A percentile compares a stretch with the other conserved stretches of the same genome.
Evolutionary conservation across 2,797 vertebrate genomes (phyloP).

Genomic region (Dendrocincla tyrannina): DNA sequence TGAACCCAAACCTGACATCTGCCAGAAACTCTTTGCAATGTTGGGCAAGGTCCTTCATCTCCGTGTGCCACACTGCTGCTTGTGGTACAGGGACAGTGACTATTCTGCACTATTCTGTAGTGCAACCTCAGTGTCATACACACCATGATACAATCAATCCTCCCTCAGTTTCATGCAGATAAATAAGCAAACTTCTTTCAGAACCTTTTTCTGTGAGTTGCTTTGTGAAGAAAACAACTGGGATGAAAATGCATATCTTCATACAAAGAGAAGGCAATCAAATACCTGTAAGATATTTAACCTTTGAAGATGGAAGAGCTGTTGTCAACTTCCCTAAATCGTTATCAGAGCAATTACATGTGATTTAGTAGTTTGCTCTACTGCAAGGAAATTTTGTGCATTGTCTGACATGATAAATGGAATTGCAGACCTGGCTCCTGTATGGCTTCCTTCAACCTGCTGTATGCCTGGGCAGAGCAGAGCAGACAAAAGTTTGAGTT

Average conservation of each 20-base stretch:
- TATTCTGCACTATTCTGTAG: accelerated
- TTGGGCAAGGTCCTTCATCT: not conserved
- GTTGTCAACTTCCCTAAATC: not conserved
- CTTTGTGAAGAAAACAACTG: not conserved
- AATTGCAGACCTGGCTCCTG: not conserved
- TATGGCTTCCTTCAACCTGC: not conserved
- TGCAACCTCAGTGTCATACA: not conserved
- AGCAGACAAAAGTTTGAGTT: not conserved
- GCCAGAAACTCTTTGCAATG: not conserved
- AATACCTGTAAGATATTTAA: not conserved
- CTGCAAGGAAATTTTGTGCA: not conserved
- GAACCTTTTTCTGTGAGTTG: not conserved
- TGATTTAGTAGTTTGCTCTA: conserved; percentile 33
- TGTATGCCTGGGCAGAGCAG: not conserved
- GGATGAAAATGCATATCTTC: not conserved
- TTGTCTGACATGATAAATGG: conserved; percentile 12
- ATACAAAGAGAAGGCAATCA: not conserved
- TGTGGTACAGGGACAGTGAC: not conserved
- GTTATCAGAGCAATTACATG: conserved; percentile 9
- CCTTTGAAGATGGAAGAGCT: conserved; percentile 7
- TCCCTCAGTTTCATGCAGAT: not conserved
- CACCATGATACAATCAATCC: accelerated
- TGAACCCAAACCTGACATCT: not conserved
- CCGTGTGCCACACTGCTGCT: accelerated
- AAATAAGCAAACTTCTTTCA: not conserved